Conservation (phyloP, 2,113 vertebrate genomes). For the Scalopus aquaticus region DNA sequence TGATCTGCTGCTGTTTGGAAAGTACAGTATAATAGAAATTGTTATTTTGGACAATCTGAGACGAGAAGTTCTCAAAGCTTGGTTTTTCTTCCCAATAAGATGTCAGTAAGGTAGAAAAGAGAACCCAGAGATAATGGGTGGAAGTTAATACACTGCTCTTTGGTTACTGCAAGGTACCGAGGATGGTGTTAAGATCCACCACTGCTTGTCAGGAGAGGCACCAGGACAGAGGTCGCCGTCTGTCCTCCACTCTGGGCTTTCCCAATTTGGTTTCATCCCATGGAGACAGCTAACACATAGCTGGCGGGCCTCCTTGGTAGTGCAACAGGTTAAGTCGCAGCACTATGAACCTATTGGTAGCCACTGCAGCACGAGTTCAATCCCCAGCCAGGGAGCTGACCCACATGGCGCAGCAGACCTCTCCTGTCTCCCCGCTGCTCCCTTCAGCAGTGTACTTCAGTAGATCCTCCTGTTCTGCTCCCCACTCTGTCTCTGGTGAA, state of each 20-base stretch:
- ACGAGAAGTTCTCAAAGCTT: neutral
- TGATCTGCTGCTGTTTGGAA: conserved; percentile 5
- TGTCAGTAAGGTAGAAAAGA: neutral
- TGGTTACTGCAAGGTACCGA: neutral
- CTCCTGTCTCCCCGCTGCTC: too few species aligned
- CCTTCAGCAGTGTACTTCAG: too few species aligned
- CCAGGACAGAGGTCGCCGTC: rapidly evolving
- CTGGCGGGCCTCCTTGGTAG: too few species aligned
- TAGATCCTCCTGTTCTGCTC: too few species aligned
- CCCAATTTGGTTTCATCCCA: neutral
- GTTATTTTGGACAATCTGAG: neutral
- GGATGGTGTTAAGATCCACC: neutral
- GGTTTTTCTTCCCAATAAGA: neutral
- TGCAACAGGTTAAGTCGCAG: too few species aligned
- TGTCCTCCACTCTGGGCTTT: rapidly evolving
- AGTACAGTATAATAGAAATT: neutral
- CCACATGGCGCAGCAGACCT: too few species aligned
- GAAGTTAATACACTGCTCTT: neutral
- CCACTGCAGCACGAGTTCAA: too few species aligned
- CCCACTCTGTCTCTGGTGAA: too few species aligned
- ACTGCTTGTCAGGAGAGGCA: neutral
- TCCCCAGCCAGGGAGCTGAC: too few species aligned
- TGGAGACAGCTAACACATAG: neutral
- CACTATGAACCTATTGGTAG: too few species aligned
- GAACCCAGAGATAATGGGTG: neutral